Evolutionary conservation across 2,797 vertebrate species (phyloP).

Genomic region (Falco columbarius): DNA sequence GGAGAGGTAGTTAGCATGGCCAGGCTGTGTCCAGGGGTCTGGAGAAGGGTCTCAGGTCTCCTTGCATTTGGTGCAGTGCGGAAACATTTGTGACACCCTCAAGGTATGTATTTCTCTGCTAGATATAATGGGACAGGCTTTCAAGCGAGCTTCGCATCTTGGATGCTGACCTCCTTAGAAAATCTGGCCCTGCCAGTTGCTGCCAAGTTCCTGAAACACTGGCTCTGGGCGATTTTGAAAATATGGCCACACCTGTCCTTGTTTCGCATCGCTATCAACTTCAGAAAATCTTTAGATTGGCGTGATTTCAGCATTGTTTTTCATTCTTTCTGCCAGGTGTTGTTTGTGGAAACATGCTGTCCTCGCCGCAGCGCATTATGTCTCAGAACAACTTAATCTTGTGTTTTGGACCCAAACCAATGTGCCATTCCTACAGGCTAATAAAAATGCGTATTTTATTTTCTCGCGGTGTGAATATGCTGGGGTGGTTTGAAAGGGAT

Average conservation of each 20-base stretch:
- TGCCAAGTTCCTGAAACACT: slow-evolving; percentile 34
- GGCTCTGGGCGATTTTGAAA: neutral
- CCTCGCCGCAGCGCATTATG: neutral
- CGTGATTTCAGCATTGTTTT: slow-evolving; percentile 32
- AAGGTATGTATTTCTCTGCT: neutral
- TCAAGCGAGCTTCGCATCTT: neutral
- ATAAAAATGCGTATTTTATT: neutral
- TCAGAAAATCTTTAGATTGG: slow-evolving; percentile 32
- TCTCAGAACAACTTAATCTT: neutral
- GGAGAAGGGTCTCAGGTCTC: neutral
- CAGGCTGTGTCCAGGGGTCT: neutral
- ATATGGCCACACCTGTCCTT: slow-evolving; percentile 30
- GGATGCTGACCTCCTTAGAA: slow-evolving; percentile 32
- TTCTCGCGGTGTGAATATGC: neutral
- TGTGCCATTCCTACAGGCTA: neutral
- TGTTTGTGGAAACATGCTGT: slow-evolving; percentile 44
- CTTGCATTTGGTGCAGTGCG: neutral
- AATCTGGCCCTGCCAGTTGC: neutral
- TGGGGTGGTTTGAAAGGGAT: neutral
- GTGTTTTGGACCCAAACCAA: slow-evolving; percentile 9
- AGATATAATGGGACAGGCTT: neutral
- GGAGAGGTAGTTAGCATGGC: neutral
- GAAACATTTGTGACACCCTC: neutral
- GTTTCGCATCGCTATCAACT: neutral
- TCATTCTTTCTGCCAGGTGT: slow-evolving; percentile 35